A percentile compares a stretch with the other conserved stretches of the same genome.
These are phyloP conservation scores for Platyscapa corneri DNA, from an alignment of 1,140 invertebrate species.

Conservation along the genomic window DNA sequence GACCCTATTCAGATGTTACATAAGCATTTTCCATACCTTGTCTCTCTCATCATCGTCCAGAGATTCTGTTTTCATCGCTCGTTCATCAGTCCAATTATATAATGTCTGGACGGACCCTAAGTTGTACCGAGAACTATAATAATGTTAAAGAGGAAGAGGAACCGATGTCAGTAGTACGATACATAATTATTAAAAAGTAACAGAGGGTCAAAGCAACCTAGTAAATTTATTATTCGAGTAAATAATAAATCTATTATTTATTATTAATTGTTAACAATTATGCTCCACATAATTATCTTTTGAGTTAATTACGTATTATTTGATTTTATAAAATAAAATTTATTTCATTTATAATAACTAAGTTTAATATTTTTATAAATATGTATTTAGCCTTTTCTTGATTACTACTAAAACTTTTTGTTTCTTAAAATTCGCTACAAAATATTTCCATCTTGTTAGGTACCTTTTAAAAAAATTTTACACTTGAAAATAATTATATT, in stretches of 20 bases:
- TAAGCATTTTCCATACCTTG: background rate
- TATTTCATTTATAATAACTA: too few relatives aligned
- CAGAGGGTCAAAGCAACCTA: background rate
- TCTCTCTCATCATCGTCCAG: background rate
- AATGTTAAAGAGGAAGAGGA: conserved; percentile 30
- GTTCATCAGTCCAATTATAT: background rate
- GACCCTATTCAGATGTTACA: background rate
- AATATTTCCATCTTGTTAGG: too few relatives aligned
- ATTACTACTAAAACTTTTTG: too few relatives aligned
- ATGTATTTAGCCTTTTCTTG: too few relatives aligned
- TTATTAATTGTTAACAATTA: too few relatives aligned
- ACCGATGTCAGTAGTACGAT: background rate
- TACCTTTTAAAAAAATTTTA: too few relatives aligned
- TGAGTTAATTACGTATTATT: too few relatives aligned
- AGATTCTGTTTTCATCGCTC: conserved; percentile 17
- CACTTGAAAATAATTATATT: too few relatives aligned
- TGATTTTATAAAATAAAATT: too few relatives aligned
- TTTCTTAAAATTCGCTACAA: too few relatives aligned
- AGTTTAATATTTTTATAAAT: too few relatives aligned
- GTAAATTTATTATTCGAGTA: background rate
- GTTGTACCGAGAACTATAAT: background rate
- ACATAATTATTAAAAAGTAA: background rate
- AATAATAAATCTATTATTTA: background rate
- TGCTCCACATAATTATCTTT: too few relatives aligned
- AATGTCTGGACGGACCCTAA: conserved; percentile 35